Evolutionary conservation across 2,888 invertebrate genomes (phyloP), one percentile per base, ranked within the genome.

Genomic region (Tanypteryx hageni): DNA sequence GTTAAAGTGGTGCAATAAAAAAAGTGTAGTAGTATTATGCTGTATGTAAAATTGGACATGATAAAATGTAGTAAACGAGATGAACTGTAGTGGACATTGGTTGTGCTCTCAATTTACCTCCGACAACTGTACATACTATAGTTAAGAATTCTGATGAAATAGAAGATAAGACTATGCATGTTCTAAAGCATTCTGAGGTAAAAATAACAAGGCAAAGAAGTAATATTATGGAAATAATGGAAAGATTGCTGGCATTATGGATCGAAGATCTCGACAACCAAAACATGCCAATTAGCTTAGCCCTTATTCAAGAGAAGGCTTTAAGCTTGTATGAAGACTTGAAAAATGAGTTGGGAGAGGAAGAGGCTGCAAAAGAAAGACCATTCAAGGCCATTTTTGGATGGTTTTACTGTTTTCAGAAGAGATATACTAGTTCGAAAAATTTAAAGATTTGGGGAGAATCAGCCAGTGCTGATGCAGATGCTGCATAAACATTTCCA

Each of bases 351-450:
- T 22, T 76, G 22, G 76, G 76, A 8, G 22, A n/a, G n/a, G n/a
- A 11, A 22, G 76, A 22, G 27, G 8, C 22, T 0, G 76, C 11
- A 27, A 27, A 76, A 10, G 27, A 10, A 22, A 76, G 27, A 9
- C 76, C 76, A 22, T 76, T 76, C 76, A 76, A 22, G 8, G 76
- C 76, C 1, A 22, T 27, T 11, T 22, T n/a, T 11, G 76, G 76
- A 9, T 76, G 76, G 76, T 76, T 76, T 76, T 27, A 76, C 76
- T 22, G 76, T 22, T 76, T 76, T 76, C 76, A 76, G 76, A 76
- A 27, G 27, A n/a, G 76, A n/a, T n/a, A n/a, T n/a, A n/a, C n/a
- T n/a, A n/a, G n/a, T n/a, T n/a, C n/a, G n/a, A n/a, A n/a, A n/a
- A n/a, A n/a, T n/a, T n/a, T n/a, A n/a, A n/a, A n/a, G n/a, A n/a